Base-by-base conservation (phyloP, 2,888 invertebrate genomes). In the Chymomyza fuscimana region DNA sequence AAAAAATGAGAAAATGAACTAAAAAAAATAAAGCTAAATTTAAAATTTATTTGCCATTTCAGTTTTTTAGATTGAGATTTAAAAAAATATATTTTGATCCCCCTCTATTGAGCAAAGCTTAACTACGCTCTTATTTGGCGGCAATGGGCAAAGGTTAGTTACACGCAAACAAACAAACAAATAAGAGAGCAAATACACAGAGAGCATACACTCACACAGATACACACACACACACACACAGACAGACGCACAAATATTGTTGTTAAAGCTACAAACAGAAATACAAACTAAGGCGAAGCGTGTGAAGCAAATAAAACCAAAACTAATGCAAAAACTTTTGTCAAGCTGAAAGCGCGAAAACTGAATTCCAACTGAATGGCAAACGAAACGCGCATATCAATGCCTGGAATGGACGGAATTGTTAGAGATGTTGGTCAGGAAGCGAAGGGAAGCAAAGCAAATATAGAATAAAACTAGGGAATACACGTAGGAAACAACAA, bases 301-400 rank as follows among this genome's bases (percentile, higher is more conserved):
- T 29, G n/a, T n/a, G 60, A 32, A 36, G 60, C 32, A 73, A 74
- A 29, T 32, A 79, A 69, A 73, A 71, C 74, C 74, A 72, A 82
- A 83, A 86, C 86, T 82, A 87, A 86, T 66, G 73, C 78, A 80
- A 80, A 79, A 76, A 71, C 67, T 75, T 74, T 67, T 40, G 52
- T 69, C 52, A 60, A 66, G 66, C 63, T 19, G n/a, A 32, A 60
- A 58, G 58, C 58, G 58, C 15, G 15, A 58, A 54, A 54, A 54
- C 19, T 46, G 40, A 46, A 46, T 54, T 19, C 52, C 52, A 58
- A 25, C 58, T 22, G 25, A 58, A 58, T 25, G 25, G 15, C 22
- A 60, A 60, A 60, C 60, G 60, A 60, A n/a, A 36, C 60, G 60
- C 32, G 60, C 60, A 60, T 60, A 36, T 60, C 60, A 32, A 60